Percentiles rank a stretch among this genome's conserved stretches.
Conservation (phyloP, 2,113 vertebrate genomes). For the Egretta garzetta region DNA sequence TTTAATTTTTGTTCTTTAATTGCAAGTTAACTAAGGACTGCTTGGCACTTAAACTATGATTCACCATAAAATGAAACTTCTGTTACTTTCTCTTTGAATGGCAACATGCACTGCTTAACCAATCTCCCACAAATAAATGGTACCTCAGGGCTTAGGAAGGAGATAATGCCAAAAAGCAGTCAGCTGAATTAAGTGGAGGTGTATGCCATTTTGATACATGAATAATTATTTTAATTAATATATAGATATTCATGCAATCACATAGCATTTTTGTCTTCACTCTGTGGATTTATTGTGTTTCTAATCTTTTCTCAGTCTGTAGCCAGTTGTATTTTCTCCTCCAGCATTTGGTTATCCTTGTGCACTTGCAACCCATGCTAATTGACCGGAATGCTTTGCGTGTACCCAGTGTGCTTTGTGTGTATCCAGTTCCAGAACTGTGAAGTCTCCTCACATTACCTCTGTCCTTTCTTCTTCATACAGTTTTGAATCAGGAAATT, state of each 20-base stretch:
- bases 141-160: background rate
- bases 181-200: background rate
- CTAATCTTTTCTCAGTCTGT: background rate
- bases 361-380: background rate
- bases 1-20: background rate
- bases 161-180: background rate
- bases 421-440: background rate
- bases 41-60: background rate
- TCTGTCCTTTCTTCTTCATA: background rate
- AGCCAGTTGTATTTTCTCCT: background rate
- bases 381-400: background rate
- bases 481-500: conserved; percentile 85
- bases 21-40: background rate
- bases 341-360: background rate
- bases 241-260: background rate
- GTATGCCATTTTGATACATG: background rate
- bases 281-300: background rate
- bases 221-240: conserved; percentile 22
- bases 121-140: background rate
- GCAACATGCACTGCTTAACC: background rate
- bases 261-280: background rate
- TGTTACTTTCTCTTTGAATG: background rate
- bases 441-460: background rate
- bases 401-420: background rate
- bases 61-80: background rate